Conservation (phyloP, 1,140 invertebrate species). For the Drosophila mauritiana region DNA sequence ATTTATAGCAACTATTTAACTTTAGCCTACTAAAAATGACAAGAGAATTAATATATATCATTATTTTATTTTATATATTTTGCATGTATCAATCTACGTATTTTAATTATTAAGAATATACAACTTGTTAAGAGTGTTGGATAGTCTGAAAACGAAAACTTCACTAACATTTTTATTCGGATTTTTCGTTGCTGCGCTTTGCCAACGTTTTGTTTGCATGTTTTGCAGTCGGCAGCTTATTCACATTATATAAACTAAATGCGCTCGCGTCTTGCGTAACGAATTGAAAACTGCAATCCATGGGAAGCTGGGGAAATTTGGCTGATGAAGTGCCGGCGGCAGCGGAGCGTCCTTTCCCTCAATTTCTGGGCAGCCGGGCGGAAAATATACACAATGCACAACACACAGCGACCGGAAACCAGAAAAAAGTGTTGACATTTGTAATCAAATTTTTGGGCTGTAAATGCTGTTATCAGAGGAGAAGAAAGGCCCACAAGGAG, state of each 20-base stretch:
- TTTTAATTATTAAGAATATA: too few species aligned
- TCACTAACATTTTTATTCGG: neutral
- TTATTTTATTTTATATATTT: too few species aligned
- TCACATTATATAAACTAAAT: slow-evolving; percentile 78
- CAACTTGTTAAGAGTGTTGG: neutral
- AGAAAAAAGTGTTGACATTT: slow-evolving; percentile 65
- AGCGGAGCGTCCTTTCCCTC: slow-evolving; percentile 1
- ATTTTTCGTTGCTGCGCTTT: slow-evolving; percentile 2
- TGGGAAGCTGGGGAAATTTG: slow-evolving; percentile 12
- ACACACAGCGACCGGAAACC: slow-evolving; percentile 27
- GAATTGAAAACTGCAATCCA: slow-evolving; percentile 74
- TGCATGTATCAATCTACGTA: too few species aligned
- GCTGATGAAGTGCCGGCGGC: slow-evolving; percentile 23
- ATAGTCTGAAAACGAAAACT: neutral
- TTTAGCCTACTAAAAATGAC: too few species aligned
- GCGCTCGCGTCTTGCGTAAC: slow-evolving; percentile 73
- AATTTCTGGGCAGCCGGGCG: slow-evolving; percentile 32
- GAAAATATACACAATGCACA: slow-evolving; percentile 15
- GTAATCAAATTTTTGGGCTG: slow-evolving; percentile 70
- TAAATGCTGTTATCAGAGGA: slow-evolving; percentile 58
- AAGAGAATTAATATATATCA: too few species aligned
- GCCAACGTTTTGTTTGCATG: slow-evolving; percentile 22
- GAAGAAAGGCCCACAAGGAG: slow-evolving; percentile 46
- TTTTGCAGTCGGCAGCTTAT: slow-evolving; percentile 65
- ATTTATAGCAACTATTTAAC: too few species aligned